A percentile compares a stretch with the other conserved stretches of the same genome.
Evolutionary conservation across 2,797 vertebrate genomes (phyloP).

Genomic region (Phoebastria nigripes): DNA sequence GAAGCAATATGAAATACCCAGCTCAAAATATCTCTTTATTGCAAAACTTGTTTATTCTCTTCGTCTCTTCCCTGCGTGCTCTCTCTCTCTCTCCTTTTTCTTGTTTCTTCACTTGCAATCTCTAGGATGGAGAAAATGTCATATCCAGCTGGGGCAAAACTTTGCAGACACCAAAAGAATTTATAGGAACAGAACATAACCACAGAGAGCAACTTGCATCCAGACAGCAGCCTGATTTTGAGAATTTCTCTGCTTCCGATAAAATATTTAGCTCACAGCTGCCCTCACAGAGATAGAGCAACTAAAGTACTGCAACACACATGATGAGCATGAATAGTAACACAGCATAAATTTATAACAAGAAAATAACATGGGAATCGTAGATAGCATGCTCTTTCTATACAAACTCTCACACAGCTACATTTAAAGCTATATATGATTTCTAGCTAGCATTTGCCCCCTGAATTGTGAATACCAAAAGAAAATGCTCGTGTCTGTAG

Average conservation of each 20-base stretch:
- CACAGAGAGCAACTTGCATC: not conserved
- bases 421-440: not conserved
- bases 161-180: constrained; percentile 6
- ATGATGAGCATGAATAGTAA: not conserved
- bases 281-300: not conserved
- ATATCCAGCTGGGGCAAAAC: constrained; percentile 28
- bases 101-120: not conserved
- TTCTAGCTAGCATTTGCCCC: not conserved
- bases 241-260: not conserved
- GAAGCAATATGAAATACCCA: not conserved
- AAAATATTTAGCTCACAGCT: constrained; percentile 22
- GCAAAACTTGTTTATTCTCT: constrained; percentile 8
- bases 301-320: not conserved
- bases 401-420: not conserved
- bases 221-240: not conserved
- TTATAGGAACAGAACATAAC: not conserved
- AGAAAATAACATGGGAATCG: not conserved
- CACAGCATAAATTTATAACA: not conserved
- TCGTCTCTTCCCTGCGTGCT: not conserved
- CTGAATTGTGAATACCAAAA: not conserved
- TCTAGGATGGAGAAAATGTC: constrained; percentile 7
- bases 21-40: constrained; percentile 13
- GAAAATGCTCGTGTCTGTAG: not conserved
- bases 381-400: not conserved
- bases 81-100: not conserved